Evolutionary conservation across 1,140 invertebrate species (phyloP).

Genomic region (Rhagoletis zephyria): DNA sequence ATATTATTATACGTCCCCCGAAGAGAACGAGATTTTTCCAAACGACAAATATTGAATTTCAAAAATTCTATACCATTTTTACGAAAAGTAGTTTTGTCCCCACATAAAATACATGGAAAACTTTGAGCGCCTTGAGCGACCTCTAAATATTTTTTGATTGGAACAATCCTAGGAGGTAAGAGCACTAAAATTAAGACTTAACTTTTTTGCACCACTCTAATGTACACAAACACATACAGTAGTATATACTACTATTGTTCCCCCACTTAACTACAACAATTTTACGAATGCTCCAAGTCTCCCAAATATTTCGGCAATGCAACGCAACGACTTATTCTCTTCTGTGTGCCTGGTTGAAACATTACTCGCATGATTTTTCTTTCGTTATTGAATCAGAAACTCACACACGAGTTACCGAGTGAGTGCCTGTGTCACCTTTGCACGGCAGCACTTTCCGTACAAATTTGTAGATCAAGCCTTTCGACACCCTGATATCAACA

Average conservation of each 20-base stretch:
- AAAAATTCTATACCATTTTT: no score
- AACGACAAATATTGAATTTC: no score
- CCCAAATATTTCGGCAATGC: slow-evolving; percentile 24
- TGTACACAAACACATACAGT: background rate
- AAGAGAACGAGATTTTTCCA: no score
- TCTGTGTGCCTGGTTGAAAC: slow-evolving; percentile 50
- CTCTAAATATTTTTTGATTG: no score
- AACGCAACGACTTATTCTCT: background rate
- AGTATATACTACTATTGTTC: background rate
- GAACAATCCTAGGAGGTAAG: no score
- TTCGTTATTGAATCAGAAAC: background rate
- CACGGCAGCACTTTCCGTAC: background rate
- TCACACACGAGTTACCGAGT: background rate
- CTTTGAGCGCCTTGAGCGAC: no score
- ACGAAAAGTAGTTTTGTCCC: no score
- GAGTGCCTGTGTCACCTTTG: no score
- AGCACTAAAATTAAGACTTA: no score
- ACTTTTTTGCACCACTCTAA: no score
- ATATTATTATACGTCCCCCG: no score
- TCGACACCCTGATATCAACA: background rate
- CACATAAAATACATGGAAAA: no score
- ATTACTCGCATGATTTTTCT: slow-evolving; percentile 56
- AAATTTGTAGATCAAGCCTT: background rate
- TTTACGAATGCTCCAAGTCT: background rate
- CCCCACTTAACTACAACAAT: background rate